Evolutionary conservation across 2,888 invertebrate genomes (phyloP), one percentile per base, ranked within the genome.

Genomic region (Drosophila peninsularis): DNA sequence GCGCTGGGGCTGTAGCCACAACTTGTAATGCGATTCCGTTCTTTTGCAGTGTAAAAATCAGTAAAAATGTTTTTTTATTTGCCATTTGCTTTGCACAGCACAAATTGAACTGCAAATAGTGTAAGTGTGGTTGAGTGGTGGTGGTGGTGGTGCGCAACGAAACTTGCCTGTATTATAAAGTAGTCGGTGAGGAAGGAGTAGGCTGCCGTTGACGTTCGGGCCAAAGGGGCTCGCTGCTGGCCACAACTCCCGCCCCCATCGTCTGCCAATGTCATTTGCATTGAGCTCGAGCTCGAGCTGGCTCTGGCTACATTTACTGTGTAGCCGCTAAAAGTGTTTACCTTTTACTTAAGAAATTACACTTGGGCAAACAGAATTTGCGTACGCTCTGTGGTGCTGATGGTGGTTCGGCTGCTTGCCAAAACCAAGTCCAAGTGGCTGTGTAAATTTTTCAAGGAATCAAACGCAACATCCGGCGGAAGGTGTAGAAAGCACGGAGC

Each of bases 331-430:
- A 88, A 90, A 90, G 89, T 90, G 90, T 90, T 90, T 90, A 90
- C 90, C 81, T 90, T 90, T 90, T 84, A 90, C 90, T 90, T 86
- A 90, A 89, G 87, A 88, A 90, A 90, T 90, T 90, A 90, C 87
- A 85, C 90, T 89, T 88, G 76, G 75, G 89, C 84, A 90, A 90
- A 90, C 82, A 90, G 85, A 81, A 85, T 81, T 79, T 82, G 88
- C 80, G 78, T 87, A 75, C 69, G 60, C 56, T 44, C 49, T 58
- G 63, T 54, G 58, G 58, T 60, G 63, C 56, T 24, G 62, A 13
- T 37, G 47, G 5, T 50, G 49, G 32, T 21, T 50, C 44, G n/a
- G 32, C n/a, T 34, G 45, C 32, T 27, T 39, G 50, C 55, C 62
- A 32, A 41, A 56, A 79, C 73, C 79, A 80, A 73, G 74, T 77